Conservation (phyloP, 2,797 vertebrate species). For the Anguilla marmorata region DNA sequence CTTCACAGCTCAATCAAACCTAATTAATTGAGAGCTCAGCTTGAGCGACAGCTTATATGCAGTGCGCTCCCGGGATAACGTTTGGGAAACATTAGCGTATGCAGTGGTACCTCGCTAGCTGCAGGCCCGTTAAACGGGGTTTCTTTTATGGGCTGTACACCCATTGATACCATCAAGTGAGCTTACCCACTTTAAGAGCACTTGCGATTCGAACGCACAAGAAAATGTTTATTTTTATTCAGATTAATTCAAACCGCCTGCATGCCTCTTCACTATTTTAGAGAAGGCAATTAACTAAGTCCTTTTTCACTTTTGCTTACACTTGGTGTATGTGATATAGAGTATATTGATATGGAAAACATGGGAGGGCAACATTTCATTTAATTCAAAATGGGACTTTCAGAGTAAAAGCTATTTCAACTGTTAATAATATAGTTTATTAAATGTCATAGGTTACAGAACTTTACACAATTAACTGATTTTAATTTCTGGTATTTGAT, state of each 20-base stretch:
- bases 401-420: neutral
- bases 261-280: neutral
- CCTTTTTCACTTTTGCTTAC: neutral
- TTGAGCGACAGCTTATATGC: neutral
- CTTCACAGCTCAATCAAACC: constrained; percentile 14
- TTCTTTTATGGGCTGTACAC: neutral
- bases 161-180: neutral
- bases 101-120: neutral
- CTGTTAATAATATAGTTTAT: too few relatives aligned
- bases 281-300: neutral
- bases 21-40: constrained; percentile 14
- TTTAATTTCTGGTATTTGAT: neutral
- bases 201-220: neutral
- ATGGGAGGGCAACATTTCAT: neutral
- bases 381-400: neutral
- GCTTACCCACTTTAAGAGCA: neutral
- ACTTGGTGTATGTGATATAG: neutral
- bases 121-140: neutral
- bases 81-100: neutral
- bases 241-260: neutral
- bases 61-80: neutral
- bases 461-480: neutral
- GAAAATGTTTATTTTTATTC: neutral
- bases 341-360: neutral
- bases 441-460: neutral